Conservation (phyloP, 2,797 vertebrate species). For the Enteromius argenteus region DNA sequence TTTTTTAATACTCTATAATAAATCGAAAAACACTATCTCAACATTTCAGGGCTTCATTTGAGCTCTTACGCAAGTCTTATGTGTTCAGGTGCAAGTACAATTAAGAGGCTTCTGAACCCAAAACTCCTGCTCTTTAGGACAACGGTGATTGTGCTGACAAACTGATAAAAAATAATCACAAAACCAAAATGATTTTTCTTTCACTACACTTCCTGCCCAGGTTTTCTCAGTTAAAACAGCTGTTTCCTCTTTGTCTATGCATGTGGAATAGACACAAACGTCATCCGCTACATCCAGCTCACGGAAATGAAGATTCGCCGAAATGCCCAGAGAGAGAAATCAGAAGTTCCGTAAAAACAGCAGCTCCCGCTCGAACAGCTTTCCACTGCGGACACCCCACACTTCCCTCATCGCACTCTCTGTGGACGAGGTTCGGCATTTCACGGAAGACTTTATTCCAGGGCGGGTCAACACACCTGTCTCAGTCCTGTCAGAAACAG, state of each 20-base stretch:
- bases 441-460: constrained; percentile 28
- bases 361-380: constrained; percentile 37
- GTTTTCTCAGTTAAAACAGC: constrained; percentile 25
- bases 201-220: not conserved
- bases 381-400: constrained; percentile 36
- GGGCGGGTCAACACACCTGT: constrained; percentile 41
- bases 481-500: constrained; percentile 34
- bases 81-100: constrained; percentile 89
- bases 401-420: constrained; percentile 42
- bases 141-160: not conserved
- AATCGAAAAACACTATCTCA: constrained; percentile 33
- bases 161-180: not conserved
- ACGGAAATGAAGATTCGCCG: constrained; percentile 99
- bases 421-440: constrained; percentile 36
- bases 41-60: constrained; percentile 58
- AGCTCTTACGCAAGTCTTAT: constrained; percentile 90
- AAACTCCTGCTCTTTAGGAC: not conserved
- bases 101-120: constrained; percentile 51
- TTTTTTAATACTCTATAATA: not conserved
- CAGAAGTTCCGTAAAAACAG: constrained; percentile 85
- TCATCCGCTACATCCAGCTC: constrained; percentile 98
- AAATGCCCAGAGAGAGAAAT: constrained; percentile 92
- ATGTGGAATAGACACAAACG: constrained; percentile 91
- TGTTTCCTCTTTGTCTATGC: constrained; percentile 47
- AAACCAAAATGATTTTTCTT: not conserved